Evolutionary conservation across 64 coral and sea anemone genomes (phyloP), one percentile per base, ranked within the genome.

Genomic region (Montipora capricornis): DNA sequence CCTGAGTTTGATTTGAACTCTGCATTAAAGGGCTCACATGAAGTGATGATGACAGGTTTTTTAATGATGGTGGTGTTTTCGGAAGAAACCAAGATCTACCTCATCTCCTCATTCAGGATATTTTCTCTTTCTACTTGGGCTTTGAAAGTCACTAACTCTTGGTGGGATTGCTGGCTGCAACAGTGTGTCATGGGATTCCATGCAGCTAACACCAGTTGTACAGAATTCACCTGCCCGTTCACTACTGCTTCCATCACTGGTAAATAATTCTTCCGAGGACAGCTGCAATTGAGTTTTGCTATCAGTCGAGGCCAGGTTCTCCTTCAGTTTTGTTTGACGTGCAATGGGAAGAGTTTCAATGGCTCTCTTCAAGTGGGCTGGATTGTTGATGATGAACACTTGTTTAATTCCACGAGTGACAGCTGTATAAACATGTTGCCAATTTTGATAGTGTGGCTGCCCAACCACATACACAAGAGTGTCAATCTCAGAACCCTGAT

Each of bases 361-460:
- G 2, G 92, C 87, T 45, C 10, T 73, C 5, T 69, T 6, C 22
- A 94, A 52, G 57, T 55, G 47, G 5, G 11, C 20, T 17, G 20
- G 64, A 12, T 94, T 89, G 46, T 80, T 51, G 55, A 94, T 89
- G 47, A 94, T 82, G 14, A 82, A 20, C 1, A 94, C 92, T 12
- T 83, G 44, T 5, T 61, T 69, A 10, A 61, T 62, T 47, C 92
- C 87, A 55, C 92, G 92, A 37, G 92, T 94, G 13, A 94, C 50
- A 3, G 92, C 92, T 2, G 92, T 94, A 49, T 94, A 94, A 8
- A 94, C 92, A 73, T 94, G 92, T 22, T 89, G 92, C 92, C 92
- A 94, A 50, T 81, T 89, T 58, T 94, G 84, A 14, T 46, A 20
- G 8, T 11, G 15, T 9, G 92, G 87, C 60, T 67, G 62, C 16